Evolutionary conservation across 2,113 vertebrate genomes (phyloP).

Genomic region (Campylomormyrus numenius): DNA sequence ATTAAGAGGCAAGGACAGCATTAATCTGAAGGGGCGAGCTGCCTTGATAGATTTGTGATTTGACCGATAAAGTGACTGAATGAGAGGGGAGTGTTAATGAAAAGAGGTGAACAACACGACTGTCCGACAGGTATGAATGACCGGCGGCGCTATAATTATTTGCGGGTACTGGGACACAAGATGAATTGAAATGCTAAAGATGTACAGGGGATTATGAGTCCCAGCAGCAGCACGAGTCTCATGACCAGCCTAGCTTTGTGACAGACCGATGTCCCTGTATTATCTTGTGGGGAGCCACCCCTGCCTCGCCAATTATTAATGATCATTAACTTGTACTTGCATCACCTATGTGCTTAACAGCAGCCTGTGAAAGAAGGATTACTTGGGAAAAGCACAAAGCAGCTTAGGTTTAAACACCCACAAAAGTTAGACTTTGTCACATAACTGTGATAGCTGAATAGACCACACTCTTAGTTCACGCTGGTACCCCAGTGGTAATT

Average conservation of each 20-base stretch:
- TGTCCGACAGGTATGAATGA: background rate
- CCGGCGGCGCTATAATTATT: background rate
- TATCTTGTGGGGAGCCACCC: background rate
- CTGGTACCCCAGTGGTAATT: background rate
- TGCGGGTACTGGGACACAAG: background rate
- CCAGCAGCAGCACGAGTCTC: background rate
- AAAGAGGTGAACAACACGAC: background rate
- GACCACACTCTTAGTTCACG: background rate
- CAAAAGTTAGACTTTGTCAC: background rate
- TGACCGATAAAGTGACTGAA: background rate
- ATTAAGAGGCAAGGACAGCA: constrained; percentile 15
- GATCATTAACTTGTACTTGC: background rate
- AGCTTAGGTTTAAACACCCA: constrained; percentile 12
- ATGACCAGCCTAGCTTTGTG: background rate
- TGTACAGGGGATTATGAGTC: background rate
- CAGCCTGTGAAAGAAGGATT: background rate
- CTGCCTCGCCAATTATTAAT: background rate
- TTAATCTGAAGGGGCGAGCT: background rate
- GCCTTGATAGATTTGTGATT: background rate
- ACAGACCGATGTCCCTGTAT: background rate
- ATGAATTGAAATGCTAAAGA: background rate
- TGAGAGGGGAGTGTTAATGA: background rate
- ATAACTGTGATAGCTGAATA: background rate
- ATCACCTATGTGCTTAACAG: background rate
- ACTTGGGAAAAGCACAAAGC: background rate